Evolutionary conservation across 2,888 invertebrate species (phyloP), one percentile per base, ranked within the genome.

Genomic region (Stratiomys singularior): DNA sequence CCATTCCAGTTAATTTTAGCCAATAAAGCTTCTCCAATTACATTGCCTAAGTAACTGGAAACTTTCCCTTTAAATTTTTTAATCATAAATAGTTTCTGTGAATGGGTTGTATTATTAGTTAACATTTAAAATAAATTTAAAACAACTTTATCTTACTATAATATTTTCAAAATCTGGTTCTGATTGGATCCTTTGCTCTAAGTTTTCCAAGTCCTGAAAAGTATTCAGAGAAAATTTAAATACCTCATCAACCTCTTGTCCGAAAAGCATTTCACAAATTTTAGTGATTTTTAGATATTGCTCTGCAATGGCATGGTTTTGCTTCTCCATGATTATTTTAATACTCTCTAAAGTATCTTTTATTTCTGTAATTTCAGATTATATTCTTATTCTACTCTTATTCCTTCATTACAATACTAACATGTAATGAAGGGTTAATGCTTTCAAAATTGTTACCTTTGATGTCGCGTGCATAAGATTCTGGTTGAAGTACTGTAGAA

Each of bases 381-480:
- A 60, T 60, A 18, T 11, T 44, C 9, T 44, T 56, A 56, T 56
- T 56, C 5, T 0, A n/a, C n/a, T n/a, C n/a, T n/a, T n/a, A n/a
- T n/a, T n/a, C n/a, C n/a, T n/a, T n/a, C n/a, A n/a, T n/a, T n/a
- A 9, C 37, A 37, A 37, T 25, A 21, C 23, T 60, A n/a, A n/a
- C 21, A 60, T 60, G n/a, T n/a, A n/a, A 60, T 23, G 60, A 11
- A 23, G 5, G 23, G 18, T 60, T 11, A 60, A 60, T 60, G 25
- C 23, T 23, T 60, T 13, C 23, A 60, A 60, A 60, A 60, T 60
- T 60, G 60, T 25, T 23, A 60, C 25, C 60, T 60, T 60, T 60
- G 0, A 60, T 21, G 60, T 60, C 60, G 11, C 60, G 4, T 21
- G 60, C 5, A 60, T 60, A 18, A 60, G 3, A 60, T 7, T 60